Evolutionary conservation across 1,140 invertebrate genomes (phyloP).

Genomic region (Danaus melanippus): DNA sequence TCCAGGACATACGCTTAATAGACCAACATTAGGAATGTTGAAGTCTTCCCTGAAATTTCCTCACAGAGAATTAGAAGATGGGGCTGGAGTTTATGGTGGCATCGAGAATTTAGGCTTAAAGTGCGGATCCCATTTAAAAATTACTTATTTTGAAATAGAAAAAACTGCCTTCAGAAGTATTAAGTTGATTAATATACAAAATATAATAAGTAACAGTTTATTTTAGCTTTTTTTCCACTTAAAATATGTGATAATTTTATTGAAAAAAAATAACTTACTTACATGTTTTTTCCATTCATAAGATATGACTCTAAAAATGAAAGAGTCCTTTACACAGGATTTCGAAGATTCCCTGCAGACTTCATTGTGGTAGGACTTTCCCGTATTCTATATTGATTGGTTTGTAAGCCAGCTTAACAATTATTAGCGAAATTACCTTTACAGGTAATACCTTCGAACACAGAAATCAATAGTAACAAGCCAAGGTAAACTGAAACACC

Average conservation of each 20-base stretch:
- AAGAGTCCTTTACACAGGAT: slow-evolving; percentile 38
- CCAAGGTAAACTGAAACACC: too few species aligned
- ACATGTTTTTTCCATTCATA: slow-evolving; percentile 2
- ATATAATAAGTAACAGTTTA: too few species aligned
- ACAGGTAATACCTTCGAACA: too few species aligned
- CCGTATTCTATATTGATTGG: background rate
- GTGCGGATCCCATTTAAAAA: slow-evolving; percentile 20
- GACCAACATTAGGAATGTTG: slow-evolving; percentile 48
- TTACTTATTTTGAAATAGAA: too few species aligned
- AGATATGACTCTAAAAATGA: slow-evolving; percentile 42
- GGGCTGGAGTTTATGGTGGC: slow-evolving; percentile 50
- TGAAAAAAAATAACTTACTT: too few species aligned
- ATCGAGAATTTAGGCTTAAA: slow-evolving; percentile 41
- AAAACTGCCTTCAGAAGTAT: too few species aligned
- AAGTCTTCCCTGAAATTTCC: slow-evolving; percentile 57
- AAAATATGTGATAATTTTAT: too few species aligned
- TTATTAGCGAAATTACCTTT: too few species aligned
- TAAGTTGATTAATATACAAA: too few species aligned
- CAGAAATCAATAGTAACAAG: too few species aligned
- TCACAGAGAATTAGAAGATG: slow-evolving; percentile 39
- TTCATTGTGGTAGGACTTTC: slow-evolving; percentile 31
- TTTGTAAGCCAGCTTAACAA: too few species aligned
- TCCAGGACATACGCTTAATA: slow-evolving; percentile 52
- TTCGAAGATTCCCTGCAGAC: slow-evolving; percentile 34
- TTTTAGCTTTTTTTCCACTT: too few species aligned